Percentiles rank a stretch among this genome's conserved stretches.
These are phyloP conservation scores for Calliphora vomitoria DNA, from an alignment of 2,888 invertebrate genomes.

Conservation along the genomic window DNA sequence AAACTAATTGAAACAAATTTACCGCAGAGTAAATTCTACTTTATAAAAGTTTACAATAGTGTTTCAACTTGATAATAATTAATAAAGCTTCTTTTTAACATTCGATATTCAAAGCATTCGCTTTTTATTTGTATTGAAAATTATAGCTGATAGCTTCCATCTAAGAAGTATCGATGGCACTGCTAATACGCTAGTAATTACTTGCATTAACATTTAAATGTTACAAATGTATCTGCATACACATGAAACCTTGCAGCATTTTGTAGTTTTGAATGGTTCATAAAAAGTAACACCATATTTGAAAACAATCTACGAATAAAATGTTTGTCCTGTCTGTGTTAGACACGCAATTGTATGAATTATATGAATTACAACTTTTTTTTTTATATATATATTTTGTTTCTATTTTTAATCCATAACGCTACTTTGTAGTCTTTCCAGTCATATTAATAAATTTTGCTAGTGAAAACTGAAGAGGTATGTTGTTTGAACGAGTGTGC, in stretches of 20 bases:
- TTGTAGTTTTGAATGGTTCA: slow-evolving; percentile 11
- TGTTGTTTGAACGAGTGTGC: background rate
- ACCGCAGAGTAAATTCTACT: no score
- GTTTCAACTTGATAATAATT: no score
- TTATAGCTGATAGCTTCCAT: background rate
- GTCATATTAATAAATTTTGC: slow-evolving; percentile 56
- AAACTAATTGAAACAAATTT: no score
- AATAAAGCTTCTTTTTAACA: no score
- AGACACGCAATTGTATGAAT: slow-evolving; percentile 64
- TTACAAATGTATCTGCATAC: background rate
- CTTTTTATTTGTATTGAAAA: no score
- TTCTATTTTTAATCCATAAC: slow-evolving; percentile 11
- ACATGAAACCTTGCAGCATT: slow-evolving; percentile 16
- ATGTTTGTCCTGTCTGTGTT: slow-evolving; percentile 48
- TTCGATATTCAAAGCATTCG: no score
- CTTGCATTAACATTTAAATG: slow-evolving; percentile 5
- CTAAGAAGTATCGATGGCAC: background rate
- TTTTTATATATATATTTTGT: background rate
- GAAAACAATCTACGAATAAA: slow-evolving; percentile 20
- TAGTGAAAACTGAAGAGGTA: slow-evolving; percentile 18
- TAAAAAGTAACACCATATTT: slow-evolving; percentile 47
- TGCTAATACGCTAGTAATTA: background rate
- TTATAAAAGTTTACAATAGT: no score
- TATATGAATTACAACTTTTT: slow-evolving; percentile 16
- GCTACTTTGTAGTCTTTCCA: slow-evolving; percentile 16